Evolutionary conservation across 2,797 vertebrate genomes (phyloP).

Genomic region (Peromyscus attwateri): DNA sequence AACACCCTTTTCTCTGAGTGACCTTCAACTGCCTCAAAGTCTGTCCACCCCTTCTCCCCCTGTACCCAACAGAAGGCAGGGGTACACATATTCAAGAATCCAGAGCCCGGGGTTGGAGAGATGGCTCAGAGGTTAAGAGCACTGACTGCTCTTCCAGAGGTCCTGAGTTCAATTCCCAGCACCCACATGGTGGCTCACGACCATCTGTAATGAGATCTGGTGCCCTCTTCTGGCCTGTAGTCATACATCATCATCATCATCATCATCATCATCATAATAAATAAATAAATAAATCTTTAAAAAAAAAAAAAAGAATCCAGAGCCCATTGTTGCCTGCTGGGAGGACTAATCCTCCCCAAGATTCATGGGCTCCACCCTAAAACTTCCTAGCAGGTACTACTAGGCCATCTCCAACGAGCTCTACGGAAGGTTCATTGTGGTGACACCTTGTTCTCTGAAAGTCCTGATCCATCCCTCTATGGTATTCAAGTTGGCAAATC

Average conservation of each 20-base stretch:
- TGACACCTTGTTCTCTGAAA: neutral
- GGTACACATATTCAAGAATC: neutral
- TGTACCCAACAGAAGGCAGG: neutral
- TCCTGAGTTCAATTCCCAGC: too few relatives aligned
- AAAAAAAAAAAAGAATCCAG: too few relatives aligned
- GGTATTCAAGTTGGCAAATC: neutral
- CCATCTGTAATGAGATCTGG: too few relatives aligned
- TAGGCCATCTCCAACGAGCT: neutral
- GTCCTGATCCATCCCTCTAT: neutral
- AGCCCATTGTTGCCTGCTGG: neutral
- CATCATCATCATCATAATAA: too few relatives aligned
- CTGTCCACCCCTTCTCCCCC: neutral
- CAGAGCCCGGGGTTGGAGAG: too few relatives aligned
- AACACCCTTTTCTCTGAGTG: neutral
- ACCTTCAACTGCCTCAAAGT: neutral
- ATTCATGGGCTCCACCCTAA: neutral
- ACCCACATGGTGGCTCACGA: too few relatives aligned
- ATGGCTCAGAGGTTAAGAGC: too few relatives aligned
- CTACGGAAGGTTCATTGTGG: fast-evolving
- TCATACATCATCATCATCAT: too few relatives aligned
- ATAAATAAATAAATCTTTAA: too few relatives aligned
- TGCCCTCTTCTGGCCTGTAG: too few relatives aligned
- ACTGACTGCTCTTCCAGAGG: too few relatives aligned
- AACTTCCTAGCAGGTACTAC: neutral
- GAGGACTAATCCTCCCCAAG: neutral